Conservation (phyloP, 1,140 invertebrate genomes). For the Drosophila pallidifrons region DNA sequence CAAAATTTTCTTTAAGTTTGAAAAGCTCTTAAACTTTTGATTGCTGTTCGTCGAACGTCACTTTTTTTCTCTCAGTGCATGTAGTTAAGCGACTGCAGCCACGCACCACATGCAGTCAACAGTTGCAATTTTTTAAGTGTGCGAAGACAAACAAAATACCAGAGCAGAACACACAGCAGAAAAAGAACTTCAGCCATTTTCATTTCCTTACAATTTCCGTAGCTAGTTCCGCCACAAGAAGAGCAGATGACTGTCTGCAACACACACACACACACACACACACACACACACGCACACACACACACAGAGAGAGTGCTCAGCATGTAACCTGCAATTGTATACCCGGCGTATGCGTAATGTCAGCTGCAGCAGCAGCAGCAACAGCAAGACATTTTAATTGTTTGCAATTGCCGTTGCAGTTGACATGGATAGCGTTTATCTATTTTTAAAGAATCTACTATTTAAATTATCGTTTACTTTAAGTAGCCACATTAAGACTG, state of each 20-base stretch:
- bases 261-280: neutral
- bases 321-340: neutral
- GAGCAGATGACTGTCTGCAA: neutral
- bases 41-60: no score
- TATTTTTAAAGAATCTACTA: neutral
- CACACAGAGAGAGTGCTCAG: neutral
- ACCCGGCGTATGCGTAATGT: conserved; percentile 8
- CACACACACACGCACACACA: neutral
- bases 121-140: neutral
- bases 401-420: conserved; percentile 2
- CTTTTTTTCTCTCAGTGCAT: no score
- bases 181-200: conserved; percentile 65
- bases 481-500: neutral
- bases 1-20: neutral
- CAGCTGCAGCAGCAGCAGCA: neutral
- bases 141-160: conserved; percentile 3
- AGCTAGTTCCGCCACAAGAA: conserved; percentile 45
- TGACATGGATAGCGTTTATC: neutral
- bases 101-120: conserved; percentile 24
- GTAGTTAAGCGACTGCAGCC: conserved; percentile 27
- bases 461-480: neutral
- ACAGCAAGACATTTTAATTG: conserved; percentile 11
- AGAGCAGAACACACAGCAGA: neutral
- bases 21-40: no score
- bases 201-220: conserved; percentile 78